Conservation (phyloP, 2,113 vertebrate species). For the Fregata magnificens region DNA sequence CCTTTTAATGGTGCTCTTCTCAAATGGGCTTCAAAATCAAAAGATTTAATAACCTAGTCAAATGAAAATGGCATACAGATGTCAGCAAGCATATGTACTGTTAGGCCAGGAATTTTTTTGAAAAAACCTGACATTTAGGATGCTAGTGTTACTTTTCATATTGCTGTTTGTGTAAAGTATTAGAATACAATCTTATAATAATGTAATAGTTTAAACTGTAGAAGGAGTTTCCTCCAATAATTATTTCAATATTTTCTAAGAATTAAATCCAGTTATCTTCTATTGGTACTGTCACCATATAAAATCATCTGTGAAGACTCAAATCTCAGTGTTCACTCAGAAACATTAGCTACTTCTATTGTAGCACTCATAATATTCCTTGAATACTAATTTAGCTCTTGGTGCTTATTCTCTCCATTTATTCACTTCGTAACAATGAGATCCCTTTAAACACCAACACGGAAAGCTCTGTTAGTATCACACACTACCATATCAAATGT, state of each 20-base stretch:
- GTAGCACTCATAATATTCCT: neutral
- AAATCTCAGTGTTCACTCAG: neutral
- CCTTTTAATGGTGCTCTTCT: neutral
- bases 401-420: neutral
- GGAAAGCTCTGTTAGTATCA: neutral
- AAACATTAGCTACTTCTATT: neutral
- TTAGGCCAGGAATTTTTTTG: neutral
- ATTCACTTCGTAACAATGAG: neutral
- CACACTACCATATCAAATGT: neutral
- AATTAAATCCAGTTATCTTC: neutral
- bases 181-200: neutral
- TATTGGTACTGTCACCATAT: neutral
- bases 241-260: neutral
- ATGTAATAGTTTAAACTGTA: neutral
- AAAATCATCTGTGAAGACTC: neutral
- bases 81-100: neutral
- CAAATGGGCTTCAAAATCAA: neutral
- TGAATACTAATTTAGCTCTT: neutral
- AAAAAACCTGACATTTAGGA: neutral
- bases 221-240: neutral
- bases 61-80: neutral
- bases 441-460: neutral
- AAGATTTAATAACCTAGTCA: neutral
- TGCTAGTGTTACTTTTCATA: neutral
- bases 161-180: neutral